phyloP scores from a whole-genome alignment of 1,140 invertebrate genomes.

The Euura lappo region DNA sequence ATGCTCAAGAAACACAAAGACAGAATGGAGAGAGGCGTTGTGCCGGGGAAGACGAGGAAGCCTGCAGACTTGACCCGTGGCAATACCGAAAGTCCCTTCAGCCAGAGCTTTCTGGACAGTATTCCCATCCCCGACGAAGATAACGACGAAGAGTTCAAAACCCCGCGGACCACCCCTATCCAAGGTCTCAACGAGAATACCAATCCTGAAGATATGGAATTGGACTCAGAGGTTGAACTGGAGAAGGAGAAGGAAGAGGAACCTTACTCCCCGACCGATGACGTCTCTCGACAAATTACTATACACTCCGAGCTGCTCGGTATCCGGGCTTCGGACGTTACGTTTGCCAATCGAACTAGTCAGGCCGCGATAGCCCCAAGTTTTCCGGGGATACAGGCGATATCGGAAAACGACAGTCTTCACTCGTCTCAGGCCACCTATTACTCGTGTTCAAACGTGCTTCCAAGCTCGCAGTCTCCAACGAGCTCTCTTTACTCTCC shows the following conservation, averaged over 20 bases:
- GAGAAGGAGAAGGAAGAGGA: conserved; percentile 41
- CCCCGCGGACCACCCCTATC: conserved; percentile 1
- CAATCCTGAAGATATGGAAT: conserved; percentile 53
- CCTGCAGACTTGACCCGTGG: neutral
- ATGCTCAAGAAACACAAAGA: conserved; percentile 49
- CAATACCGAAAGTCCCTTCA: conserved; percentile 47
- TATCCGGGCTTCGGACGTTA: conserved; percentile 36
- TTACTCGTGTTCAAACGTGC: neutral
- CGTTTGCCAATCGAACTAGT: conserved; percentile 30
- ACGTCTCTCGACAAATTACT: conserved; percentile 33
- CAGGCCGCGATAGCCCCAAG: neutral
- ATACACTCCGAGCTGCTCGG: conserved; percentile 30
- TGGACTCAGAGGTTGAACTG: conserved; percentile 52
- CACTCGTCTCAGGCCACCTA: conserved; percentile 18
- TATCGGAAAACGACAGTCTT: conserved; percentile 14
- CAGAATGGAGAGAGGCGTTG: conserved; percentile 33
- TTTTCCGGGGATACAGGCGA: neutral
- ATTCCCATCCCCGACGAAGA: conserved; percentile 33
- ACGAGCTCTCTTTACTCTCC: neutral
- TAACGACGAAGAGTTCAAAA: conserved; percentile 20
- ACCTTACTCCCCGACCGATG: conserved; percentile 52
- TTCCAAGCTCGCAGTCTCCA: neutral
- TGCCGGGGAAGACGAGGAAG: conserved; percentile 14
- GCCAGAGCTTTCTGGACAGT: conserved; percentile 42
- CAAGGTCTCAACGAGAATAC: conserved; percentile 25